A percentile compares a stretch with the other conserved stretches of the same genome.
Conservation (phyloP, 2,113 vertebrate genomes). For the Suricata suricatta region DNA sequence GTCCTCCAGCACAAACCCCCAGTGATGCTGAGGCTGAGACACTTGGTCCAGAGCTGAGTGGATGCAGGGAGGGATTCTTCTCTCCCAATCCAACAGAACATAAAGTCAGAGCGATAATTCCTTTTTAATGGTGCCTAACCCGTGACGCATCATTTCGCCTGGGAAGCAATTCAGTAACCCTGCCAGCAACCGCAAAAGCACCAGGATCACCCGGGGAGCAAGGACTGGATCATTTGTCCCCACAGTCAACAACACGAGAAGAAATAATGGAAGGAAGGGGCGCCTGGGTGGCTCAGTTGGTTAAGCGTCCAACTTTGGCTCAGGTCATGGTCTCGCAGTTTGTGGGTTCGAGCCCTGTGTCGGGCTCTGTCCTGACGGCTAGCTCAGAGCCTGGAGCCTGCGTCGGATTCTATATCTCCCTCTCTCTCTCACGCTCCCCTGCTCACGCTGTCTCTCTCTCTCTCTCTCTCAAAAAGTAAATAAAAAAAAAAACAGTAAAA, state of each 20-base stretch:
- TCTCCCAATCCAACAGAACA: neutral
- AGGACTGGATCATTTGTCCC: neutral
- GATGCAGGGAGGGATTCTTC: neutral
- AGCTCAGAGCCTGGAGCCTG: no score
- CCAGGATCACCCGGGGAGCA: neutral
- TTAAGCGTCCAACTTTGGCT: no score
- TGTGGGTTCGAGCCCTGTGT: no score
- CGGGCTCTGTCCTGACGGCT: no score
- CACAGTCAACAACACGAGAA: neutral
- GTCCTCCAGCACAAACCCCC: no score
- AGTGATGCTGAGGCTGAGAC: neutral
- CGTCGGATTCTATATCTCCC: no score
- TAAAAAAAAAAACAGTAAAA: no score
- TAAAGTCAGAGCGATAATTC: neutral
- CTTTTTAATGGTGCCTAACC: neutral
- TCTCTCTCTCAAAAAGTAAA: no score
- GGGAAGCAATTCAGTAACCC: neutral
- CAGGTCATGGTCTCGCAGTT: no score
- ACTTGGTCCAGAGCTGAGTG: neutral
- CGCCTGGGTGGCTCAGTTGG: no score
- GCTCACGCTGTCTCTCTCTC: no score
- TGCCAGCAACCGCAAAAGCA: neutral
- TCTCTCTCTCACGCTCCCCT: no score
- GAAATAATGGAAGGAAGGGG: neutral
- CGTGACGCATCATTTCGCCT: fast-evolving